Evolutionary conservation across 2,888 invertebrate species (phyloP), one percentile per base, ranked within the genome.

Genomic region (Sinohyriopsis cumingii): DNA sequence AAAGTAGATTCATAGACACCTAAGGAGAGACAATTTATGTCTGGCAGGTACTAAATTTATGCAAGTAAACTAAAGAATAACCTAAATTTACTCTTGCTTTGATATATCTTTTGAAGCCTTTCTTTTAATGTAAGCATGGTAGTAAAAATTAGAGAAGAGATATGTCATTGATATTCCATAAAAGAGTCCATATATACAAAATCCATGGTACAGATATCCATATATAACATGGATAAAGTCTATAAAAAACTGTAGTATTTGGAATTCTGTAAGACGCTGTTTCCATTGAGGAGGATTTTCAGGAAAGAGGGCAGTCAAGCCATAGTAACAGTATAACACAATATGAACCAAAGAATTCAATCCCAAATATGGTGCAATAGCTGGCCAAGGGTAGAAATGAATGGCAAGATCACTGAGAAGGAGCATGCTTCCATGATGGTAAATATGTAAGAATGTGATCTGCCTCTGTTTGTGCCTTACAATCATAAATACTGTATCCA

Each of bases 401-500:
- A 82, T 82, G 3, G 81, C 79, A 53, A 84, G 76, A 69, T 89
- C 86, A 33, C 86, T 84, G 5, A 90, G 83, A 18, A 90, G 76
- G 55, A 90, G 67, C 87, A 90, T 89, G 64, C 86, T 84, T 62
- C 86, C 76, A 71, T 89, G 90, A 71, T 90, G 89, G 71, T 87
- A 90, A 0, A 89, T 83, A 73, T 90, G 90, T 7, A 90, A 83
- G 65, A 88, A 82, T 22, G 86, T 82, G 55, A 90, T 86, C 79
- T 90, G 89, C 25, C 88, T 77, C 9, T 72, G 72, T 62, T 79
- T 81, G 73, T 89, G 88, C 6, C 89, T 82, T 33, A 90, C 73
- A 15, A 90, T 80, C 89, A 90, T 89, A 76, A 89, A 89, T 1
- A 89, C 84, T 3, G 89, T 90, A 75, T 90, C 89, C 24, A 87